Evolutionary conservation across 2,888 invertebrate genomes (phyloP), one percentile per base, ranked within the genome.

Genomic region (Parochlus steinenii): DNA sequence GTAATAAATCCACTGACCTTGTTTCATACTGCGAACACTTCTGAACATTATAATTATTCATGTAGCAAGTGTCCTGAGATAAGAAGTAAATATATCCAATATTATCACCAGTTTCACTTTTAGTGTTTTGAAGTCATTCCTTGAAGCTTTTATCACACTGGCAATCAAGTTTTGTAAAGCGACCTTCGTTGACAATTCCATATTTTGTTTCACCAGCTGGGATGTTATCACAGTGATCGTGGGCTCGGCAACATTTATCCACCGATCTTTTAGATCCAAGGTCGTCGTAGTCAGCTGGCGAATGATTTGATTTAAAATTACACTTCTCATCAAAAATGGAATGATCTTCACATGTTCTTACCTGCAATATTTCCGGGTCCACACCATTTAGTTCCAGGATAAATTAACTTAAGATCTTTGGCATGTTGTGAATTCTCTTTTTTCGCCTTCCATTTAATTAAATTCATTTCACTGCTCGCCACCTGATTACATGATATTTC

Each of bases 161-260:
- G 37, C 58, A 58, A 29, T 49, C 49, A 8, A 41, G 56, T 52
- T 55, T 52, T 16, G 59, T 55, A 45, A 58, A 59, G 46, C 46
- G 47, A 37, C 54, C 56, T 0, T 47, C 48, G 41, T 58, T 58
- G 10, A 43, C 48, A 5, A 58, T 41, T 0, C 48, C 51, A 41
- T 56, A 48, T 8, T 50, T 38, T 0, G 46, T 38, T 12, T 42
- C 41, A 4, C 41, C 51, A 36, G 48, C 44, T 49, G 48, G 56
- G 46, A 52, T 50, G 4, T 54, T 51, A 8, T 55, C 52, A 47
- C 58, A 58, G 34, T 58, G 48, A 41, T 92, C 92, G 58, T 92
- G 92, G 38, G 71, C 71, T 5, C 90, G 65, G 56, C 92, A 92
- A 55, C 92, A 92, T 45, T 69, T 64, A 51, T 92, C 90, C 4